Percentiles rank a stretch among this genome's conserved stretches.
These are phyloP conservation scores for Euzetes globulus DNA, from an alignment of 2,888 invertebrate species.

Conservation along the genomic window DNA sequence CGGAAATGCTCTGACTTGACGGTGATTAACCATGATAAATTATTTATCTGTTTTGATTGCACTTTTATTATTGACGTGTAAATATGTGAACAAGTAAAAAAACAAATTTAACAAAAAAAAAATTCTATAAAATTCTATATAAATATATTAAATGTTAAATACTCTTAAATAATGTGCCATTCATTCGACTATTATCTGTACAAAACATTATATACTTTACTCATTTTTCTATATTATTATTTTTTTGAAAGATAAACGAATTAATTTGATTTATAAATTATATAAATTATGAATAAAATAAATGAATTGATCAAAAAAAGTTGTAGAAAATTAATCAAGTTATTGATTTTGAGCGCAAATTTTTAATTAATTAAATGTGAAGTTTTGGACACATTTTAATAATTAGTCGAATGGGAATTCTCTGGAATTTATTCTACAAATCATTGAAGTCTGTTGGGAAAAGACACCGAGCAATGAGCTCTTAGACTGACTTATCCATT, in stretches of 20 bases:
- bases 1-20: not conserved
- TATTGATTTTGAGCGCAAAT: no score
- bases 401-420: not conserved
- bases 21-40: not conserved
- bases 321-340: not conserved
- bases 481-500: not conserved
- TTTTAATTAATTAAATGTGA: not conserved
- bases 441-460: not conserved
- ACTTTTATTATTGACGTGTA: not conserved
- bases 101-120: no score
- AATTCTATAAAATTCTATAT: not conserved
- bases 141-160: conserved; percentile 3
- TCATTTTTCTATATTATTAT: not conserved
- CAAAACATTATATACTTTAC: not conserved
- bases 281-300: not conserved
- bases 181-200: not conserved
- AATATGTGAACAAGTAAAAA: not conserved
- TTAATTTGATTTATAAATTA: conserved; percentile 1
- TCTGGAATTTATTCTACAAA: not conserved
- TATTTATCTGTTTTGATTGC: not conserved
- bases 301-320: not conserved
- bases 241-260: not conserved
- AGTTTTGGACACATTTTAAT: not conserved
- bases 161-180: conserved; percentile 21
- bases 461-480: not conserved